Evolutionary conservation across 2,113 vertebrate species (phyloP).

Genomic region (Bos javanicus): DNA sequence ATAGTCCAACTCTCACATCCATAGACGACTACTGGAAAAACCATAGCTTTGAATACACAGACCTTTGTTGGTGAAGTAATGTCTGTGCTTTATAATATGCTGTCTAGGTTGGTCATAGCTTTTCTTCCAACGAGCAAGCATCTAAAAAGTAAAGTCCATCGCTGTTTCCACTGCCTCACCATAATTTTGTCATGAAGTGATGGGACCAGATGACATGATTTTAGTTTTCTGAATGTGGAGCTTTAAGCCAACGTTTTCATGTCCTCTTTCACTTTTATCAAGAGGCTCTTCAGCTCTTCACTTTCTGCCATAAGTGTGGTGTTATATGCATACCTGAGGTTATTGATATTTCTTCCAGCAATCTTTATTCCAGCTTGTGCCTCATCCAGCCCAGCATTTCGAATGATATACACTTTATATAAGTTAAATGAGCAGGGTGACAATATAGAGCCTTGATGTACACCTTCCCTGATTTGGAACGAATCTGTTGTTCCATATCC

Average conservation of each 20-base stretch:
- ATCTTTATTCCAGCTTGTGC: not conserved
- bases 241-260: not conserved
- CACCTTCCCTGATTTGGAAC: not conserved
- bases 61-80: not conserved
- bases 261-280: not conserved
- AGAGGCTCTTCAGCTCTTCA: not conserved
- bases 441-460: not conserved
- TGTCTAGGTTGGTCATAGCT: not conserved
- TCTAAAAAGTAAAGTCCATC: not conserved
- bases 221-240: not conserved
- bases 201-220: not conserved
- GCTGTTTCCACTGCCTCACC: not conserved
- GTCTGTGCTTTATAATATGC: not conserved
- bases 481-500: not conserved
- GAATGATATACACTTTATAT: not conserved
- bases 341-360: not conserved
- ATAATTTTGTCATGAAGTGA: not conserved
- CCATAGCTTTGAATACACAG: not conserved
- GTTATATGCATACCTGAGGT: not conserved
- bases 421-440: not conserved
- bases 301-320: not conserved
- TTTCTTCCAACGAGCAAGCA: fast-evolving
- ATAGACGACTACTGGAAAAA: not conserved
- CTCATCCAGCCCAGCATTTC: not conserved
- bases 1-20: not conserved